Conservation (phyloP, 2,888 invertebrate species). For the Acanthosepion lycidas region DNA sequence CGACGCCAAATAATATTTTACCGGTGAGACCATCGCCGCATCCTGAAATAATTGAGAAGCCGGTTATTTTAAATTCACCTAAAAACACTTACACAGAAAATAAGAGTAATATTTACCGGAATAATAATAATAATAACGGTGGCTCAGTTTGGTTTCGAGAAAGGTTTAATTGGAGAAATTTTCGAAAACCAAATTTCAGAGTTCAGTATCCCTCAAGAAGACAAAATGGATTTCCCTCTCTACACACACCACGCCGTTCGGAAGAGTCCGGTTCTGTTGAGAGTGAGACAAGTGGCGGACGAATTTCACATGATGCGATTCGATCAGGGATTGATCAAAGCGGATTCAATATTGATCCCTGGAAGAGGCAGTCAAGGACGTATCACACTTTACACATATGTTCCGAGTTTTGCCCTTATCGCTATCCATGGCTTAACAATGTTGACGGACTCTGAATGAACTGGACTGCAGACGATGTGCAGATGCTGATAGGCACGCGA, state of each 20-base stretch:
- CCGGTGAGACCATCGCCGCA: not conserved
- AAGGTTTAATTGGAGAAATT: not conserved
- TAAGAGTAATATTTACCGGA: not conserved
- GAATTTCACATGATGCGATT: not conserved
- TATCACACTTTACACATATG: slow-evolving; percentile 1
- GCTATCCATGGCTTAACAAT: slow-evolving; percentile 3
- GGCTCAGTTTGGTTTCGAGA: not conserved
- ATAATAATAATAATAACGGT: not conserved
- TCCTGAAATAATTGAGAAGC: not conserved
- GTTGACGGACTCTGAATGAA: not conserved
- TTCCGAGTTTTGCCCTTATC: not conserved
- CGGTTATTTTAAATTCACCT: not conserved
- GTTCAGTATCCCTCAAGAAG: not conserved
- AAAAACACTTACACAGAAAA: not conserved
- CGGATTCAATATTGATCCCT: not conserved
- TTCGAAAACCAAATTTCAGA: not conserved
- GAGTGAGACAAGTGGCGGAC: not conserved
- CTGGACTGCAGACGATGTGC: not conserved
- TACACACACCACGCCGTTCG: not conserved
- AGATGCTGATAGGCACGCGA: not conserved
- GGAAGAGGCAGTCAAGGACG: not conserved
- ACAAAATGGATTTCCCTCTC: not conserved
- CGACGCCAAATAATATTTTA: not conserved
- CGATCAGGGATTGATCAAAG: not conserved
- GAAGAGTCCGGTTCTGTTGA: not conserved